Evolutionary conservation across 2,113 vertebrate species (phyloP), one percentile per base, ranked within the genome.

Genomic region (Podiceps cristatus): DNA sequence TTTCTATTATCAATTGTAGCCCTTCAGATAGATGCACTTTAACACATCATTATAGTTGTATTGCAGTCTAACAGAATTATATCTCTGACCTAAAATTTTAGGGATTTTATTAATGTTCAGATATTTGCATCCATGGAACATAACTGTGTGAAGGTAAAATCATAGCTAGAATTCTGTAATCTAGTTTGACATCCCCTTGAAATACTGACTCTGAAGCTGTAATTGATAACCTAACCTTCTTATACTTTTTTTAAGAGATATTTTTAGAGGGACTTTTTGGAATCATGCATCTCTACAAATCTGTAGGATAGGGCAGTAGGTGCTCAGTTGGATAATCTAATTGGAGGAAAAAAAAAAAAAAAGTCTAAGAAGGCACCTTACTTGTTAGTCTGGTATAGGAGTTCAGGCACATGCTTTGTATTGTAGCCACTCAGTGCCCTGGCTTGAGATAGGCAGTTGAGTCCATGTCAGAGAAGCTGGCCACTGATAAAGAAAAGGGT

Each of bases 401-500:
- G 68, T 63, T 89, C n/a, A 82, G 63, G 55, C 47, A 91, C 55
- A 24, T 27, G 9, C 53, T 44, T 89, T 29, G 64, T 86, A 33
- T 52, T 88, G 53, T 22, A 80, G 28, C 18, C 50, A 37, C 50
- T 42, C 55, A 35, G 59, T 89, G 92, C 73, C 50, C 74, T 95
- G 66, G 29, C n/a, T 4, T 81, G 79, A 78, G 83, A 81, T 63
- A 81, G 56, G 74, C 22, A 31, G 64, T 55, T 60, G 27, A 76
- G 37, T 17, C 58, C 25, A 22, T 19, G 77, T 86, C 56, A 94
- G 96, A 89, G 50, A 88, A 86, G 19, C 59, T 94, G 94, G n/a
- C 81, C 45, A 76, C 31, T 73, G 72, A 90, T 66, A 68, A 90
- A 95, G 62, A 47, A 94, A 92, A 95, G 50, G 18, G 68, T 89